Evolutionary conservation across 2,113 vertebrate genomes (phyloP).

Genomic region (Notothenia rossii): DNA sequence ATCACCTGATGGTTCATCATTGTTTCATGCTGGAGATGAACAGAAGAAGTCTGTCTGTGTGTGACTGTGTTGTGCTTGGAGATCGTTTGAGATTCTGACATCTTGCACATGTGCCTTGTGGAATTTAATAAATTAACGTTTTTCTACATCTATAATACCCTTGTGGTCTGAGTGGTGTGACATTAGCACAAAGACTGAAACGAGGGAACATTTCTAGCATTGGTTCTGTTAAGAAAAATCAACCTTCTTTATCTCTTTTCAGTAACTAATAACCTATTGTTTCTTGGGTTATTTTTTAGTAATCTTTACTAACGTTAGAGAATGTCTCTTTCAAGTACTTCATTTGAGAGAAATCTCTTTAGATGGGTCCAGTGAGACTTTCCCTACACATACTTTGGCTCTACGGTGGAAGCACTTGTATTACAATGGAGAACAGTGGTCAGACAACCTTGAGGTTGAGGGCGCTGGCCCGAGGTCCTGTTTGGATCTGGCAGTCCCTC

Average conservation of each 20-base stretch:
- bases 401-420: constrained; percentile 88
- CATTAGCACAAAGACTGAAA: constrained; percentile 8
- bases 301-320: neutral
- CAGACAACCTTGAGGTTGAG: constrained; percentile 97
- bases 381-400: constrained; percentile 90
- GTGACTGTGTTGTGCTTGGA: too few relatives aligned
- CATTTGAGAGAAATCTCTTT: neutral
- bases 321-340: neutral
- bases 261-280: neutral
- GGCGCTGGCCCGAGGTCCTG: constrained; percentile 92
- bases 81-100: too few relatives aligned
- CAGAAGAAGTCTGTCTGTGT: too few relatives aligned
- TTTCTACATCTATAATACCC: too few relatives aligned
- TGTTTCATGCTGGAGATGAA: too few relatives aligned
- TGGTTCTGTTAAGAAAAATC: constrained; percentile 7
- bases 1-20: too few relatives aligned
- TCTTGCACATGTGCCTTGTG: too few relatives aligned
- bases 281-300: neutral
- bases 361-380: neutral
- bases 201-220: neutral
- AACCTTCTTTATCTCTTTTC: neutral
- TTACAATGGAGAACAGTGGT: constrained; percentile 92
- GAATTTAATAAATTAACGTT: too few relatives aligned
- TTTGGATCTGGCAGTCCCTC: constrained; percentile 87
- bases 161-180: too few relatives aligned